Conservation (phyloP, 2,888 invertebrate species). For the Nephrotoma guestfalica region DNA sequence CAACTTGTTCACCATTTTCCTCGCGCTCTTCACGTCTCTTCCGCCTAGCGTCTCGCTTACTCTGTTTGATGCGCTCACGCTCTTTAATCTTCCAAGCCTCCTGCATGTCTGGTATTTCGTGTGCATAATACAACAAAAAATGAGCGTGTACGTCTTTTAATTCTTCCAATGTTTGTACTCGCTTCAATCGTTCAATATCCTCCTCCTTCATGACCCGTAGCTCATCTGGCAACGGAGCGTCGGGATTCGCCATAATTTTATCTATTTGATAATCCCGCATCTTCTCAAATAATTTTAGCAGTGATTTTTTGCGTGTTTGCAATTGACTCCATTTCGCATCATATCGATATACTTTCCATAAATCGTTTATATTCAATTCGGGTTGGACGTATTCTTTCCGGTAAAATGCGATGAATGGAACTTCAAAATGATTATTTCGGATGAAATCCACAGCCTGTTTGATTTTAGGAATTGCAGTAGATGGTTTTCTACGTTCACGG, state of each 20-base stretch:
- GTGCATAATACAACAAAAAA: constrained; percentile 83
- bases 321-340: constrained; percentile 94
- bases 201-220: constrained; percentile 70
- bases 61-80: constrained; percentile 45
- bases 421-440: constrained; percentile 88
- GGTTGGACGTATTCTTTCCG: constrained; percentile 95
- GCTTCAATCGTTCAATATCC: constrained; percentile 64
- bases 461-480: constrained; percentile 71
- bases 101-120: constrained; percentile 72
- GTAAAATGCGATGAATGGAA: constrained; percentile 97
- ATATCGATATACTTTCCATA: constrained; percentile 95
- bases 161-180: constrained; percentile 77
- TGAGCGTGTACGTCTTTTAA: constrained; percentile 86
- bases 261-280: constrained; percentile 87
- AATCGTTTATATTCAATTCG: constrained; percentile 82
- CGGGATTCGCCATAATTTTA: constrained; percentile 62
- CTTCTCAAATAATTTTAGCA: constrained; percentile 69
- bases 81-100: constrained; percentile 53
- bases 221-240: constrained; percentile 70
- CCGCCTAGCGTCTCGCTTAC: constrained; percentile 20
- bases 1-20: constrained; percentile 25
- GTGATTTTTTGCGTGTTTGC: constrained; percentile 65
- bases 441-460: constrained; percentile 90
- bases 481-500: constrained; percentile 42
- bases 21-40: constrained; percentile 17